These are phyloP conservation scores for Carterocephalus palaemon DNA, from an alignment of 2,888 invertebrate species.

Conservation along the genomic window DNA sequence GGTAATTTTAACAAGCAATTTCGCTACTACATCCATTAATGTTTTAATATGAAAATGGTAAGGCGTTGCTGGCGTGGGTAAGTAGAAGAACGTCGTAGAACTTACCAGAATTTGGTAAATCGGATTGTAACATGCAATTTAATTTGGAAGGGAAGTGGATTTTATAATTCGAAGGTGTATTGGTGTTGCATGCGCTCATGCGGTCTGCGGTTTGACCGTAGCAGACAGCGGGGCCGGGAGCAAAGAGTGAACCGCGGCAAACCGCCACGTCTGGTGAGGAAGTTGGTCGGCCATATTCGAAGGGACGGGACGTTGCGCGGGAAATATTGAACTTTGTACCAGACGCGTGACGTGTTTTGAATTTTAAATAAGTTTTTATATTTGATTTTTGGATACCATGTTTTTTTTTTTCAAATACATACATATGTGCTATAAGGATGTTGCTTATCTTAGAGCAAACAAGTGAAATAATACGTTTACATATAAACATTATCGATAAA, in stretches of 20 bases:
- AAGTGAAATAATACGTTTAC: too few relatives aligned
- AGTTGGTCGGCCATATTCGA: constrained; percentile 5
- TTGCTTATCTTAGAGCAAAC: too few relatives aligned
- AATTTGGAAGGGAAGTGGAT: not conserved
- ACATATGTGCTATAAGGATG: too few relatives aligned
- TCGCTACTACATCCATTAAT: constrained; percentile 6
- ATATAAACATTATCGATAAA: too few relatives aligned
- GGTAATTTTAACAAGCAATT: constrained; percentile 15
- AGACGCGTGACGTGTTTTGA: too few relatives aligned
- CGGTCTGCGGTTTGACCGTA: constrained; percentile 16
- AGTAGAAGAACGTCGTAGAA: not conserved
- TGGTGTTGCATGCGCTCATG: not conserved
- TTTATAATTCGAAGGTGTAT: constrained; percentile 1
- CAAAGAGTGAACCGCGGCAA: too few relatives aligned
- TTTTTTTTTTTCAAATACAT: too few relatives aligned
- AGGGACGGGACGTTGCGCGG: not conserved
- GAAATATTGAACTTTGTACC: not conserved
- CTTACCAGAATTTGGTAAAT: too few relatives aligned
- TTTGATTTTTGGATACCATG: too few relatives aligned
- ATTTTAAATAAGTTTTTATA: too few relatives aligned
- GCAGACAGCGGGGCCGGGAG: constrained; percentile 4
- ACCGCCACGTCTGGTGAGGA: constrained; percentile 8
- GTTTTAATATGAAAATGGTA: constrained; percentile 11
- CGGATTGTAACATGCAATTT: constrained; percentile 7
- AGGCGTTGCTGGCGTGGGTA: not conserved